Base-by-base conservation (phyloP, 2,113 vertebrate genomes). In the Callospermophilus lateralis region DNA sequence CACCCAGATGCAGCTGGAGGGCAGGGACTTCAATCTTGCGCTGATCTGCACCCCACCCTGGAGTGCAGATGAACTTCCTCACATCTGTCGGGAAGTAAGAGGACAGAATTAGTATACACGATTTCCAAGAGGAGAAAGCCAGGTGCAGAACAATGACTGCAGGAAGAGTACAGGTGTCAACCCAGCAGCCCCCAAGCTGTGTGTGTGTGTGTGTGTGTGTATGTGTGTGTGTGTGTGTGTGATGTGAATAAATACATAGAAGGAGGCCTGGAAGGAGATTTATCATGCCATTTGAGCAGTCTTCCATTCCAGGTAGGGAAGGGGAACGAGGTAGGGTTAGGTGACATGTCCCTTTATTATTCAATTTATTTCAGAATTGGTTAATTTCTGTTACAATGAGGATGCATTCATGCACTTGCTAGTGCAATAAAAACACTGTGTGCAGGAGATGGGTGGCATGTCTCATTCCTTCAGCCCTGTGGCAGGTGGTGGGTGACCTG, bases 151-250 rank as follows among this genome's bases (percentile, higher is more conserved):
- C 55, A 90, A 42, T 37, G 84, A 30, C 42, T 72, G 34, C 55
- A 76, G 58, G 55, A 79, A 3, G 32, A 65, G 39, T 48, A 24
- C 51, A 79, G 79, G 20, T 7, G 1, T 17, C n/a, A 67, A 94
- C 34, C 8, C 78, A 77, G 39, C 39, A 19, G 24, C 61, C 58
- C 30, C 1, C 8, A 26, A 42, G 48, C 20, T 32, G 28, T 30
- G 72, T 7, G 2, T 3, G 0, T 2, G 3, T 77, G 1, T 12
- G 55, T 30, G 53, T 30, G n/a, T 28, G 72, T 6, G 2, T 2
- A 0, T 2, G 3, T 76, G 1, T 12, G 45, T 22, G n/a, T 28
- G 72, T 8, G 2, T 2, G 0, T 2, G 2, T 77, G 1, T 12
- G 55, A 30, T 24, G 63, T 80, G 77, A 67, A 48, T 20, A 37